Percentiles rank a stretch among this genome's conserved stretches.
phyloP scores from a whole-genome alignment of 2,888 invertebrate species.

The Amblyjoppa proteus region DNA sequence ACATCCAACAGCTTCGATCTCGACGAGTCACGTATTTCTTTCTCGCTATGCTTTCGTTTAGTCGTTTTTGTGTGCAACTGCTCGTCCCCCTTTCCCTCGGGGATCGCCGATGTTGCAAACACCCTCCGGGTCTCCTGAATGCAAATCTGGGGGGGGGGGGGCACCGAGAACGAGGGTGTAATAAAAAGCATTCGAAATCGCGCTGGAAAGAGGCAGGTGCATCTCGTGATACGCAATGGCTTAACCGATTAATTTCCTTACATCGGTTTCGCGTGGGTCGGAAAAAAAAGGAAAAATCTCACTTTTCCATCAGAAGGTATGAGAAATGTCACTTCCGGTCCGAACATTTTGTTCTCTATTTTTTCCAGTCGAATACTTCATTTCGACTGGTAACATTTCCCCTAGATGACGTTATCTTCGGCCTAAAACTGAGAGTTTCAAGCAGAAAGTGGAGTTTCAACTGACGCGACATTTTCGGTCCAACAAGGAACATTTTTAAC shows the following conservation, averaged over 20 bases:
- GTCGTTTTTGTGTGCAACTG: slow-evolving; percentile 47
- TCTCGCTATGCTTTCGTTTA: slow-evolving; percentile 43
- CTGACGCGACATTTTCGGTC: no score
- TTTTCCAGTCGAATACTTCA: no score
- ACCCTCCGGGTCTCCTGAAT: slow-evolving; percentile 43
- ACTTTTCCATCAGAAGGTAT: neutral
- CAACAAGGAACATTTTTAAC: no score
- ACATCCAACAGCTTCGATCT: slow-evolving; percentile 32
- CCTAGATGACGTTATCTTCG: no score
- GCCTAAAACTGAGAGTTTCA: no score
- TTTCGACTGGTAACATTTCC: no score
- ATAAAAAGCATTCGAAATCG: slow-evolving; percentile 37
- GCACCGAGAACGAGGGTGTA: slow-evolving; percentile 45
- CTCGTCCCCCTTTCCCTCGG: slow-evolving; percentile 14
- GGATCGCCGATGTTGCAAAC: slow-evolving; percentile 15
- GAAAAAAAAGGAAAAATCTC: neutral
- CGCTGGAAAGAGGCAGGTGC: slow-evolving; percentile 57
- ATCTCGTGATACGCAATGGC: slow-evolving; percentile 34
- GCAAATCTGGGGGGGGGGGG: slow-evolving; percentile 44
- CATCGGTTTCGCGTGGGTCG: neutral
- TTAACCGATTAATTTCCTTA: slow-evolving; percentile 17
- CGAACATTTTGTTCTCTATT: no score
- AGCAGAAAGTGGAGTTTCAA: no score
- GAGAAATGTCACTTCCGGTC: neutral
- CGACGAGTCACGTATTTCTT: slow-evolving; percentile 54